phyloP scores from a whole-genome alignment of 2,888 invertebrate species.

The Escarpia spicata region DNA sequence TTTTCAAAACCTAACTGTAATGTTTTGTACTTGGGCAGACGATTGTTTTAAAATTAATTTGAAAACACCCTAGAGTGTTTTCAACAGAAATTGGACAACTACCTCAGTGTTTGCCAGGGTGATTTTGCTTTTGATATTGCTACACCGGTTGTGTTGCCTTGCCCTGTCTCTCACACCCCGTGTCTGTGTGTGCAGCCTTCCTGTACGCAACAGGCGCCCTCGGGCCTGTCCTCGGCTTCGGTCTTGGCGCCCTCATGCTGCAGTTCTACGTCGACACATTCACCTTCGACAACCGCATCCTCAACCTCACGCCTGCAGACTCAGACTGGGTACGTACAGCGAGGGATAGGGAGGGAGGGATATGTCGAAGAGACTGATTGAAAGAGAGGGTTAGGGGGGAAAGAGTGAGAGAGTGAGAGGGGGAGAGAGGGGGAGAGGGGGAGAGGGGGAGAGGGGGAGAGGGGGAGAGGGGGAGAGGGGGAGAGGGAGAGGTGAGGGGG shows the following conservation, averaged over 20 bases:
- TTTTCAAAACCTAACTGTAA: too few species aligned
- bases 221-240: conserved; percentile 93
- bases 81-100: too few species aligned
- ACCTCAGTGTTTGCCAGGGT: too few species aligned
- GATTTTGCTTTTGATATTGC: background rate
- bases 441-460: background rate
- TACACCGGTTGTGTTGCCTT: background rate
- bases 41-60: too few species aligned
- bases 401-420: background rate
- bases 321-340: conserved; percentile 65
- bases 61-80: too few species aligned
- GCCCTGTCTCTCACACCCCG: background rate
- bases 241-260: conserved; percentile 88
- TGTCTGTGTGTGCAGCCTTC: conserved; percentile 74
- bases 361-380: conserved; percentile 65
- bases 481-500: too few species aligned
- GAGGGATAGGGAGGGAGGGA: conserved; percentile 64
- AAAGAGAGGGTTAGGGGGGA: background rate
- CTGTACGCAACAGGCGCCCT: conserved; percentile 97
- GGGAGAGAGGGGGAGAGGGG: background rate
- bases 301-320: conserved; percentile 67
- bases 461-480: too few species aligned
- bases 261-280: conserved; percentile 93
- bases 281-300: conserved; percentile 64
- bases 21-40: too few species aligned